Evolutionary conservation across 2,797 vertebrate species (phyloP).

Genomic region (Lepus oiostolus): DNA sequence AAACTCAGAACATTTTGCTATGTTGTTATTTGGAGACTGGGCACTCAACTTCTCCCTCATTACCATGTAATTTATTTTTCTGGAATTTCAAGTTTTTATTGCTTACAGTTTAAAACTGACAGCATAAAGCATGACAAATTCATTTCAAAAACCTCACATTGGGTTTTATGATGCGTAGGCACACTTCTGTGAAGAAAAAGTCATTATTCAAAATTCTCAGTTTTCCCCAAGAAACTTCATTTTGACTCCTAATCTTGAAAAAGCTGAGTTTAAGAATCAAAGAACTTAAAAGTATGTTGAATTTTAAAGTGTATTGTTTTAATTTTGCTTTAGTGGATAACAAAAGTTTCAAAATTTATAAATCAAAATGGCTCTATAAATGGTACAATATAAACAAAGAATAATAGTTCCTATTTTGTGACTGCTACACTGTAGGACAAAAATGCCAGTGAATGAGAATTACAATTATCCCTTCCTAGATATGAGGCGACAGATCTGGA

Average conservation of each 20-base stretch:
- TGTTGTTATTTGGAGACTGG: neutral
- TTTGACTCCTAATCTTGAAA: neutral
- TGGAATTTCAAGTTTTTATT: constrained; percentile 47
- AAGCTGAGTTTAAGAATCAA: constrained; percentile 6
- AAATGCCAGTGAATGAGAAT: neutral
- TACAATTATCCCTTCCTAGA: neutral
- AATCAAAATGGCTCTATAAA: neutral
- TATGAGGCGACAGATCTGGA: neutral
- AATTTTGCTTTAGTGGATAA: neutral
- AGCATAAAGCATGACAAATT: constrained; percentile 80
- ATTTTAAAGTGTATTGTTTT: neutral
- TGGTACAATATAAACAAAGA: neutral
- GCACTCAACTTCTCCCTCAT: constrained; percentile 16
- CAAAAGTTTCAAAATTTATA: neutral
- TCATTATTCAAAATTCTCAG: constrained; percentile 21
- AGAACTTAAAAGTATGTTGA: neutral
- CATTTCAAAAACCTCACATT: neutral
- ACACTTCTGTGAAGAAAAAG: constrained; percentile 43
- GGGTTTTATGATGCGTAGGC: constrained; percentile 31
- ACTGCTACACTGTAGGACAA: neutral
- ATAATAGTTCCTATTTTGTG: neutral
- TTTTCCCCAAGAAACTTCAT: constrained; percentile 38
- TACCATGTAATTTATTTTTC: constrained; percentile 8
- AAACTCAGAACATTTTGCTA: constrained; percentile 1
- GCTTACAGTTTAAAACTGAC: constrained; percentile 88